Percentiles rank a stretch among this genome's conserved stretches.
These are phyloP conservation scores for Cirrhinus molitorella DNA, from an alignment of 2,797 vertebrate genomes.

Conservation along the genomic window DNA sequence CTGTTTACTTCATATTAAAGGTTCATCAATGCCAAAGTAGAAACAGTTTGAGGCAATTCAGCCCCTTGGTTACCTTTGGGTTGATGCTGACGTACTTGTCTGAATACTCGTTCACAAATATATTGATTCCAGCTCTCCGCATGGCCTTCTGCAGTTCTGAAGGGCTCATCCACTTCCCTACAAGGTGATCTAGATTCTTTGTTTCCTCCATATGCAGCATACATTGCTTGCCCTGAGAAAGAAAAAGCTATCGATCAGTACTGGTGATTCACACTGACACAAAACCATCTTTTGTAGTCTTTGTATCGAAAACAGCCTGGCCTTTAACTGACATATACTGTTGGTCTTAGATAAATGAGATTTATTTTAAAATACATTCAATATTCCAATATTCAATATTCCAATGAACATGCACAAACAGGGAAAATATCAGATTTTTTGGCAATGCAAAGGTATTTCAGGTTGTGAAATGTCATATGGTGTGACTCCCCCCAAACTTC, in stretches of 20 bases:
- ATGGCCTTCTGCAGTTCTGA: slow-evolving; percentile 77
- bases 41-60: neutral
- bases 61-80: slow-evolving; percentile 78
- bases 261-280: neutral
- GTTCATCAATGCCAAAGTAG: neutral
- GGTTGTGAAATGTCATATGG: too few relatives aligned
- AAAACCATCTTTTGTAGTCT: neutral
- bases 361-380: neutral
- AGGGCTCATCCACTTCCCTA: slow-evolving; percentile 83
- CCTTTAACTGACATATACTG: neutral
- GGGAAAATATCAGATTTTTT: too few relatives aligned
- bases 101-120: slow-evolving; percentile 85
- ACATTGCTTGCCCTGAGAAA: slow-evolving; percentile 81
- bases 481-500: too few relatives aligned
- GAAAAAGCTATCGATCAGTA: neutral
- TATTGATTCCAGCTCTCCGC: slow-evolving; percentile 83
- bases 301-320: neutral
- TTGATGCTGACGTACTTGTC: slow-evolving; percentile 77
- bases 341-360: neutral
- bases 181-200: slow-evolving; percentile 71
- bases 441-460: too few relatives aligned
- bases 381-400: neutral
- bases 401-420: too few relatives aligned
- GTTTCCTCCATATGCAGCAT: slow-evolving; percentile 76
- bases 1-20: neutral